Conservation (phyloP, 2,888 invertebrate species). For the Nomada goodeniana region DNA sequence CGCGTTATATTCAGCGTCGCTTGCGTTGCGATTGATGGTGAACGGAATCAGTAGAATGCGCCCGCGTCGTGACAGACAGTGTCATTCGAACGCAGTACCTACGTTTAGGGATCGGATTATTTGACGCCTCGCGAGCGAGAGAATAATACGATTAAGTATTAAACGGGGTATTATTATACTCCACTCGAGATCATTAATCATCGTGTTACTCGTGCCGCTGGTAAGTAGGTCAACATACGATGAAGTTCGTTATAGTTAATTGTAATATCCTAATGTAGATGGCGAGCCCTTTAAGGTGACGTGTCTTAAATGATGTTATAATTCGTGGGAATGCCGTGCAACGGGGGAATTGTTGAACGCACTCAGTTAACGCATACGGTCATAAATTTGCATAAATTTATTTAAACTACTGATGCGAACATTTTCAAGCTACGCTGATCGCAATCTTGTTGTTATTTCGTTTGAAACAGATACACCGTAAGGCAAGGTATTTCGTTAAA, state of each 20-base stretch:
- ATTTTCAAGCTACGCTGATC: too few relatives aligned
- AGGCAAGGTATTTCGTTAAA: too few relatives aligned
- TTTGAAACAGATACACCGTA: too few relatives aligned
- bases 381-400: background rate
- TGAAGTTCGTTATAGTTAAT: constrained; percentile 62
- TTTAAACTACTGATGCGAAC: too few relatives aligned
- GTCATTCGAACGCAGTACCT: background rate
- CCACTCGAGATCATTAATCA: constrained; percentile 49
- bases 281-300: constrained; percentile 50
- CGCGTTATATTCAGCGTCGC: too few relatives aligned
- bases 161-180: constrained; percentile 21
- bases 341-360: background rate
- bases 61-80: background rate
- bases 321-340: background rate
- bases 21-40: background rate
- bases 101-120: constrained; percentile 9
- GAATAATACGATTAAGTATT: constrained; percentile 18
- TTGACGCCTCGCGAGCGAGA: constrained; percentile 19
- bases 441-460: too few relatives aligned
- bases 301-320: constrained; percentile 17
- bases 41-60: background rate
- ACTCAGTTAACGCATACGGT: background rate
- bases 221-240: constrained; percentile 61
- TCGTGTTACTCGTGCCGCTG: constrained; percentile 36
- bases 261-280: constrained; percentile 61